phyloP scores from a whole-genome alignment of 2,888 invertebrate genomes.

The Eristalis pertinax region DNA sequence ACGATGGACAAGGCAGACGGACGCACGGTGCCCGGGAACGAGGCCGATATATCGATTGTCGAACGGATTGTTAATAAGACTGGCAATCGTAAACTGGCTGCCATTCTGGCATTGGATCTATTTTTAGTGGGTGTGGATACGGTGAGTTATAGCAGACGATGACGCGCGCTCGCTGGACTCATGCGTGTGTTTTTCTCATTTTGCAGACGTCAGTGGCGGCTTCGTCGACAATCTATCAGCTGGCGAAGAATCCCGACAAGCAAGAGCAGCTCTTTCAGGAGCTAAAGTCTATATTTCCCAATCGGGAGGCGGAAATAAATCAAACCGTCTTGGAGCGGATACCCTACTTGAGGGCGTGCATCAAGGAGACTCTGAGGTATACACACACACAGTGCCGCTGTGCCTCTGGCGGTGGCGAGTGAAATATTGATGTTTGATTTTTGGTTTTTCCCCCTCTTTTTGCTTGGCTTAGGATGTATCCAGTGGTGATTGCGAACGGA shows the following conservation, averaged over 20 bases:
- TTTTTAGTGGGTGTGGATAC: slow-evolving; percentile 92
- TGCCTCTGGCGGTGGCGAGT: neutral
- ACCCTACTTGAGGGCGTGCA: slow-evolving; percentile 88
- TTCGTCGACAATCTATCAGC: slow-evolving; percentile 88
- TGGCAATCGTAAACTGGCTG: slow-evolving; percentile 84
- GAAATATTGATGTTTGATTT: neutral
- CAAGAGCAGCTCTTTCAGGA: slow-evolving; percentile 86
- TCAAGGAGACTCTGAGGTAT: slow-evolving; percentile 89
- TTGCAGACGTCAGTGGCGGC: slow-evolving; percentile 87
- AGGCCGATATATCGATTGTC: slow-evolving; percentile 83
- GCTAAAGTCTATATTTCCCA: slow-evolving; percentile 83
- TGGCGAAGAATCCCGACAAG: slow-evolving; percentile 87
- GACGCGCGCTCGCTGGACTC: neutral
- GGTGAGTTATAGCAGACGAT: slow-evolving; percentile 78
- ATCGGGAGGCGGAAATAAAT: slow-evolving; percentile 83
- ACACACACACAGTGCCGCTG: slow-evolving; percentile 33
- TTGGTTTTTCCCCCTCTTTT: neutral
- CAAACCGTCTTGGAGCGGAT: slow-evolving; percentile 85
- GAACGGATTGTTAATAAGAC: slow-evolving; percentile 84
- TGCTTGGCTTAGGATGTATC: slow-evolving; percentile 86
- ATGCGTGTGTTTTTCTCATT: neutral
- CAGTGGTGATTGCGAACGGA: slow-evolving; percentile 91
- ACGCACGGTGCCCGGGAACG: slow-evolving; percentile 76
- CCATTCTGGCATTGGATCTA: slow-evolving; percentile 89
- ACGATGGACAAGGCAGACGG: slow-evolving; percentile 82